Conservation (phyloP, 2,797 vertebrate species). For the Rhinatrema bivittatum region DNA sequence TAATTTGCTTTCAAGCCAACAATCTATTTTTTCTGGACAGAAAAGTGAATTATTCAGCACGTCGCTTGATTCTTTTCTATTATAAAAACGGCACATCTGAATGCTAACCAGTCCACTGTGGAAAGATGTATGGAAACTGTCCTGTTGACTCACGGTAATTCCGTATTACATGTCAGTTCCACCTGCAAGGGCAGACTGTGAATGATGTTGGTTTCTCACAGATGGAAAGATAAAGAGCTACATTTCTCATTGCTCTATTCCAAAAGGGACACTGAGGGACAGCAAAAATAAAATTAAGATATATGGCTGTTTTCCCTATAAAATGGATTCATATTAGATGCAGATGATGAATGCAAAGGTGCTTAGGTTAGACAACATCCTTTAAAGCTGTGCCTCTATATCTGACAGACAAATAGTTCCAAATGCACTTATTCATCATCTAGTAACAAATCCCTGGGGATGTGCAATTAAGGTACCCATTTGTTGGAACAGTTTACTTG, state of each 20-base stretch:
- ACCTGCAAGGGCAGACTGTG: background rate
- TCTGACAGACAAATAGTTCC: background rate
- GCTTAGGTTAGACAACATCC: background rate
- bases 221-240: background rate
- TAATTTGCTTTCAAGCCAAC: background rate
- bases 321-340: background rate
- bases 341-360: background rate
- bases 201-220: background rate
- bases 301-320: background rate
- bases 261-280: background rate
- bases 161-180: background rate
- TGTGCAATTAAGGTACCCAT: too few species aligned
- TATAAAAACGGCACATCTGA: background rate
- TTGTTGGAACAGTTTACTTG: too few species aligned
- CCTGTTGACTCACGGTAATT: constrained; percentile 1
- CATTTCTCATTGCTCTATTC: background rate
- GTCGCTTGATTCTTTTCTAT: too few species aligned
- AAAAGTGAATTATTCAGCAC: background rate
- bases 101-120: background rate
- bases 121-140: too few species aligned
- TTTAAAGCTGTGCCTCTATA: background rate
- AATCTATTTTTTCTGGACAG: background rate
- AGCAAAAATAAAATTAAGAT: background rate
- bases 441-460: background rate
- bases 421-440: background rate